Evolutionary conservation across 2,797 vertebrate species (phyloP).

Genomic region (Hydrophis major): DNA sequence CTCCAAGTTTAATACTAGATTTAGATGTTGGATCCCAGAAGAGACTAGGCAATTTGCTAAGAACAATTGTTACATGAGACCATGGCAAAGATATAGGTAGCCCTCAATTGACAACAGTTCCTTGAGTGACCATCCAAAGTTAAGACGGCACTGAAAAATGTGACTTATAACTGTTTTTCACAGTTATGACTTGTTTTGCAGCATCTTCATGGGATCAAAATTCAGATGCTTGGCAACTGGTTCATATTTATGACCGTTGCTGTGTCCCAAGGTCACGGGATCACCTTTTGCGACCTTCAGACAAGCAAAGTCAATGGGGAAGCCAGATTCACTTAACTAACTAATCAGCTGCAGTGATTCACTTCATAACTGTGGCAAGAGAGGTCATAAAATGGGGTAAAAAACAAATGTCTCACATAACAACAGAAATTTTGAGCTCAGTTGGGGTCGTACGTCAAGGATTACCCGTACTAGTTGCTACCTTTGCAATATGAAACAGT

Average conservation of each 20-base stretch:
- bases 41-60: slow-evolving; percentile 1
- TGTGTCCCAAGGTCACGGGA: not conserved
- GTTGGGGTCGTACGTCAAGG: not conserved
- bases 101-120: not conserved
- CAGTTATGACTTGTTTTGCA: not conserved
- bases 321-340: not conserved
- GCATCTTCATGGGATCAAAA: not conserved
- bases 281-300: not conserved
- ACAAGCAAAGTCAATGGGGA: not conserved
- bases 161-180: not conserved
- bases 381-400: not conserved
- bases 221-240: not conserved
- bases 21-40: slow-evolving; percentile 1
- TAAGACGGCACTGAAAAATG: not conserved
- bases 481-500: slow-evolving; percentile 7
- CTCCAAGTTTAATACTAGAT: not conserved
- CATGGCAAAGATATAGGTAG: slow-evolving; percentile 28
- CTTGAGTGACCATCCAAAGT: not conserved
- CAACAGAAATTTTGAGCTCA: not conserved
- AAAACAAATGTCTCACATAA: not conserved
- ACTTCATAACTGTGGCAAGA: not conserved
- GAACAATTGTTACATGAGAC: slow-evolving; percentile 25
- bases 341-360: not conserved
- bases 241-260: not conserved
- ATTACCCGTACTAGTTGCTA: not conserved